Evolutionary conservation across 1,140 invertebrate species (phyloP), one percentile per base, ranked within the genome.

Genomic region (Rhagoletis pomonella): DNA sequence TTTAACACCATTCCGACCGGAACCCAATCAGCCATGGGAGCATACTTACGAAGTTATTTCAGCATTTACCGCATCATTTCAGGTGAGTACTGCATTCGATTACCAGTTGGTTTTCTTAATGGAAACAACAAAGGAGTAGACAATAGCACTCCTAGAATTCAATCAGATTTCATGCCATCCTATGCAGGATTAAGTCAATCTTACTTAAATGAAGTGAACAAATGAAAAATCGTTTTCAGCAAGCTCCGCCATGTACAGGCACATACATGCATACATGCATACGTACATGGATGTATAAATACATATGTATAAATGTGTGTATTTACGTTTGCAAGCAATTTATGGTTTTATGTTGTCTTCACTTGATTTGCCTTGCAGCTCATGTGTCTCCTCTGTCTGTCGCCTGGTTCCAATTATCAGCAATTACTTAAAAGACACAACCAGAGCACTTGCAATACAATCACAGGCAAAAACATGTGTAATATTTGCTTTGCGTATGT

Each of bases 1-100:
- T 89, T 94, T 98, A 19, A 98, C 96, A 64, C 97, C 97, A n/a
- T 98, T 98, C 93, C 95, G 97, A 88, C 98, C 98, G 29, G 94
- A 95, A 29, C 94, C 94, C 77, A 94, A 94, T 55, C 95, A 96
- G 90, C 94, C 95, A 9, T 96, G 95, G 94, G 96, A 97, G 93
- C 94, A 95, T 84, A 94, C 95, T 85, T 98, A 99, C 93, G 97
- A 98, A 91, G 89, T 92, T 87, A 94, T 97, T 87, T 96, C 97
- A 7, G 97, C 98, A 67, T 94, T 98, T 87, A 96, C 96, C 19
- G 96, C 96, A 59, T 98, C 98, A 73, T 96, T 98, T 91, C 98
- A 99, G 95, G 97, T 98, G 93, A 94, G 93, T 92, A 3, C 67
- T 62, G 7, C 9, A 62, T 62, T 14, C 50, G 50, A 55, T 55